A percentile compares a stretch with the other conserved stretches of the same genome.
Evolutionary conservation across 2,113 vertebrate species (phyloP).

Genomic region (Dolichotis patagonum): DNA sequence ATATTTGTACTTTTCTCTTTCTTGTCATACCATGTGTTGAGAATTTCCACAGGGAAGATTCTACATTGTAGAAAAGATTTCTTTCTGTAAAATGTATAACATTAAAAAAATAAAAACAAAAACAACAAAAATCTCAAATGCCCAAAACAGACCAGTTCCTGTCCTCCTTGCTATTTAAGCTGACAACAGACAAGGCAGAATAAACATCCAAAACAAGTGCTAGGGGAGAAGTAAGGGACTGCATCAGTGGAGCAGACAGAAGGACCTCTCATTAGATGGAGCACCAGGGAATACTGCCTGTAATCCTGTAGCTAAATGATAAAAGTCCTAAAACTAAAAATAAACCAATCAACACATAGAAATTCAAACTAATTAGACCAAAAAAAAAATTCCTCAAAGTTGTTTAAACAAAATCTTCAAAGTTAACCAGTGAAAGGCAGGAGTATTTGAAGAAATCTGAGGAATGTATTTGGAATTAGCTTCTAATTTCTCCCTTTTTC

Average conservation of each 20-base stretch:
- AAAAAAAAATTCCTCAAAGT: neutral
- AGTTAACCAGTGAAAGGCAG: neutral
- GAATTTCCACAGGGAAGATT: neutral
- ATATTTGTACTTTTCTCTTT: neutral
- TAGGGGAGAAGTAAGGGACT: neutral
- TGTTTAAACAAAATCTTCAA: neutral
- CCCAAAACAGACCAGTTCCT: neutral
- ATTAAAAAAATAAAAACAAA: neutral
- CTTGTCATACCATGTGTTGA: neutral
- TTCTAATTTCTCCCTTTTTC: neutral
- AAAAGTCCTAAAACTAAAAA: neutral
- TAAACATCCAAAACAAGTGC: neutral
- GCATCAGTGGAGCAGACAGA: neutral
- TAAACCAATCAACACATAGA: neutral
- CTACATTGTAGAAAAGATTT: neutral
- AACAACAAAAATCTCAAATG: neutral
- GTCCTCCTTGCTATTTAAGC: neutral
- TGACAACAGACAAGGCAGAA: neutral
- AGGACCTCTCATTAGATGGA: neutral
- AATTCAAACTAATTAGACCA: neutral
- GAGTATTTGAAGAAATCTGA: neutral
- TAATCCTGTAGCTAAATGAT: neutral
- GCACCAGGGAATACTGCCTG: neutral
- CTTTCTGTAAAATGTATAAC: neutral
- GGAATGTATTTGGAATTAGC: neutral